These are phyloP conservation scores for Trichosurus vulpecula DNA, from an alignment of 2,797 vertebrate species.

Conservation along the genomic window DNA sequence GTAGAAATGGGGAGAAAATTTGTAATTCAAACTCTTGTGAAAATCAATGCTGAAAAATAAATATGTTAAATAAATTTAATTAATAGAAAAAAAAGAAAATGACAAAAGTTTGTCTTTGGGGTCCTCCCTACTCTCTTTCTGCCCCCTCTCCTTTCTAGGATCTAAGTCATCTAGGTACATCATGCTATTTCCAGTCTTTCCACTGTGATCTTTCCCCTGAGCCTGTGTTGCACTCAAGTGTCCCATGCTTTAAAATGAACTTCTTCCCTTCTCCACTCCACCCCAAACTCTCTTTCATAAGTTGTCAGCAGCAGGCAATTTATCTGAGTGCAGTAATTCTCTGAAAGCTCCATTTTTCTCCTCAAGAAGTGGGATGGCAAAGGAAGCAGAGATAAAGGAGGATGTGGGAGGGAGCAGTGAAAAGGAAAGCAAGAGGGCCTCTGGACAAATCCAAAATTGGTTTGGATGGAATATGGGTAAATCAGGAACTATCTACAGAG, in stretches of 20 bases:
- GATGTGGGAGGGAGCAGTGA: background rate
- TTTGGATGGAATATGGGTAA: background rate
- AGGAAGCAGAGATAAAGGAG: background rate
- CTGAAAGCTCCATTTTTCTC: background rate
- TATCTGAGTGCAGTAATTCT: background rate
- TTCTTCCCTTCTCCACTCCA: background rate
- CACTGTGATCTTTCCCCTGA: background rate
- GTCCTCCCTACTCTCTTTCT: background rate
- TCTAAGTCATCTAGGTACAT: background rate
- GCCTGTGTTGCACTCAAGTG: background rate
- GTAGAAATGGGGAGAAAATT: too few species aligned
- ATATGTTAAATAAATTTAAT: too few species aligned
- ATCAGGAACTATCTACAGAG: conserved; percentile 17
- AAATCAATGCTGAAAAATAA: too few species aligned
- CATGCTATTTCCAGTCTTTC: background rate
- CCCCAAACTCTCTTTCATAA: background rate
- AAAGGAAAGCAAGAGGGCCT: background rate
- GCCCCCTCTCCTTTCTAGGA: background rate
- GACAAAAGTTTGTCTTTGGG: background rate
- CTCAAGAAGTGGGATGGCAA: background rate
- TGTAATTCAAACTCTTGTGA: too few species aligned
- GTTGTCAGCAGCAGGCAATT: background rate
- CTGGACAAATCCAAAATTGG: background rate
- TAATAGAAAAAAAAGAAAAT: too few species aligned
- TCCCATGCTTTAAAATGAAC: background rate